These are phyloP conservation scores for Aptenodytes patagonicus DNA, from an alignment of 2,113 vertebrate genomes.

Conservation along the genomic window DNA sequence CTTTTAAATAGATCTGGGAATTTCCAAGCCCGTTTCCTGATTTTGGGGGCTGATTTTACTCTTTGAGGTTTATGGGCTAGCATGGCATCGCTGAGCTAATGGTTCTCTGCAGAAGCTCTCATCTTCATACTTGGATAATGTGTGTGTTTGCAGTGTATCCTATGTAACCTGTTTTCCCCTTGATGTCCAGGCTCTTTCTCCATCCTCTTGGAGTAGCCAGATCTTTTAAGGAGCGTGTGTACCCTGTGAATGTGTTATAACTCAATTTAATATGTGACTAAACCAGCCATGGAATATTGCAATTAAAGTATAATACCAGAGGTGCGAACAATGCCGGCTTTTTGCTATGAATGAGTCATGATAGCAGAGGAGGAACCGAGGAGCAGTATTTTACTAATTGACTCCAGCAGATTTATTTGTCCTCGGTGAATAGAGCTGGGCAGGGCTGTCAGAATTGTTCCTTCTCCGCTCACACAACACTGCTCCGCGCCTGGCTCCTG, in stretches of 20 bases:
- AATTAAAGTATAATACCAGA: conserved; percentile 8
- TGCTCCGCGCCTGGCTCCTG: background rate
- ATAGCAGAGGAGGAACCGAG: background rate
- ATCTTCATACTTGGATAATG: accelerated
- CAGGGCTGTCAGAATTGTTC: background rate
- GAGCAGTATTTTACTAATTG: conserved; percentile 8
- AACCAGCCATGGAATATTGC: conserved; percentile 18
- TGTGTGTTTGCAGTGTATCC: background rate
- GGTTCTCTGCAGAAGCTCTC: background rate
- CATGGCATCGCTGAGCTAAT: background rate
- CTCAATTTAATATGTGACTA: background rate
- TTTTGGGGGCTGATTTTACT: background rate
- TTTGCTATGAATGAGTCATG: conserved; percentile 4
- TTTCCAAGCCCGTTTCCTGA: background rate
- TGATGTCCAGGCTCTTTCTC: background rate
- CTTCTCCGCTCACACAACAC: background rate
- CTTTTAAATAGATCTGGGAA: background rate
- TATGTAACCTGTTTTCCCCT: background rate
- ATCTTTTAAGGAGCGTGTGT: background rate
- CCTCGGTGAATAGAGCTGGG: background rate
- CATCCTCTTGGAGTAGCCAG: background rate
- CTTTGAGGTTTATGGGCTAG: background rate
- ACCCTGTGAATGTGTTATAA: background rate
- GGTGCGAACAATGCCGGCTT: background rate
- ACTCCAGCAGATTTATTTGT: conserved; percentile 14